Conservation (phyloP, 1,140 invertebrate species). For the Anthonomus grandis region DNA sequence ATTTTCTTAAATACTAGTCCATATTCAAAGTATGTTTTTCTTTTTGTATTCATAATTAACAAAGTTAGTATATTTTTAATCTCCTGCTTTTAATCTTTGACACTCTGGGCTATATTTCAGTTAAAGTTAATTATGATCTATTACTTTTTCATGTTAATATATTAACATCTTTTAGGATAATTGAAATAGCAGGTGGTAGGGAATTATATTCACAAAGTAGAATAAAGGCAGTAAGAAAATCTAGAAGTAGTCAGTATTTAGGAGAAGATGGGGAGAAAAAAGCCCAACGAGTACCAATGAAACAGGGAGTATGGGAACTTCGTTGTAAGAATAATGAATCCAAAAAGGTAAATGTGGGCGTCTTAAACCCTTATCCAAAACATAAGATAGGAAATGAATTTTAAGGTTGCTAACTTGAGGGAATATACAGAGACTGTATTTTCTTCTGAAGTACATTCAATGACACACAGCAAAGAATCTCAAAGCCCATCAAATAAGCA, state of each 20-base stretch:
- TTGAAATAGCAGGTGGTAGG: slow-evolving; percentile 83
- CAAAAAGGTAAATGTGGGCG: slow-evolving; percentile 47
- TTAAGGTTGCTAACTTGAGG: slow-evolving; percentile 45
- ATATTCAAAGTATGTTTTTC: too few species aligned
- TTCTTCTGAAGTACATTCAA: slow-evolving; percentile 61
- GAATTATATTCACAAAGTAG: slow-evolving; percentile 82
- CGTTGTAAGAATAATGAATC: slow-evolving; percentile 56
- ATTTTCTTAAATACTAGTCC: too few species aligned
- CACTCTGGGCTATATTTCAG: too few species aligned
- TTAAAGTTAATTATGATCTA: neutral
- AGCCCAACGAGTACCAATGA: slow-evolving; percentile 57
- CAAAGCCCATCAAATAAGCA: slow-evolving; percentile 28
- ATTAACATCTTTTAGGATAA: slow-evolving; percentile 61
- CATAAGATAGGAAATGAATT: neutral
- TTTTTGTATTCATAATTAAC: too few species aligned
- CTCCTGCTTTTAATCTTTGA: too few species aligned
- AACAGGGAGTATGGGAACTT: slow-evolving; percentile 61
- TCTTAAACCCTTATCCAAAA: neutral
- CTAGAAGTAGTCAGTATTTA: slow-evolving; percentile 55
- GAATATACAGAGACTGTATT: slow-evolving; percentile 65
- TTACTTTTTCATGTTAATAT: neutral
- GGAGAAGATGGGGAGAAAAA: slow-evolving; percentile 54
- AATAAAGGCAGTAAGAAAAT: slow-evolving; percentile 72
- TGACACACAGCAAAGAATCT: slow-evolving; percentile 43
- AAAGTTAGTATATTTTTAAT: neutral